These are phyloP conservation scores for Cyphomyrus plagiostoma DNA, from an alignment of 2,113 vertebrate species.

Conservation along the genomic window DNA sequence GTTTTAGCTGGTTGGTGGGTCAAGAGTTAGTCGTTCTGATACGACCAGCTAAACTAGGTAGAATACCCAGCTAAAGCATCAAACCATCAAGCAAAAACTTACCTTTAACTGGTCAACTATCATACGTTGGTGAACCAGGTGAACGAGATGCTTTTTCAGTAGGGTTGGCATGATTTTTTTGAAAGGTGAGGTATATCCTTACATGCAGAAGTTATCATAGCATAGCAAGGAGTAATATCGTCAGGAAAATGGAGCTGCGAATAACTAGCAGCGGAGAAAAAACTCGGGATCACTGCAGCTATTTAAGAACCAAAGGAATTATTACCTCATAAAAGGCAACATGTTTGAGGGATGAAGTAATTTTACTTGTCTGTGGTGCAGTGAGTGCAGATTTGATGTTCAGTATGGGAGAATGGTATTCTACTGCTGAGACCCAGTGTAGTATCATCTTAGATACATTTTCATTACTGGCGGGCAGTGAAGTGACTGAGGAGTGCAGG, in stretches of 20 bases:
- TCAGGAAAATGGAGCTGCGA: not conserved
- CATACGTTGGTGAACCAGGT: not conserved
- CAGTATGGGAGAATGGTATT: not conserved
- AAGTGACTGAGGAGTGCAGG: not conserved
- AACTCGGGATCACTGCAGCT: not conserved
- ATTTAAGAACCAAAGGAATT: conserved; percentile 6
- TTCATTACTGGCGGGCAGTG: not conserved
- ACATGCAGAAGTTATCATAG: not conserved
- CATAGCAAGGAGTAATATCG: not conserved
- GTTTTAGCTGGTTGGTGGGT: not conserved
- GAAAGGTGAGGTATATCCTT: not conserved
- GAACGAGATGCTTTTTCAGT: not conserved
- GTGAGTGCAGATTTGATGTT: not conserved
- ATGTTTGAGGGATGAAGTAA: not conserved
- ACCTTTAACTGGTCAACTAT: not conserved
- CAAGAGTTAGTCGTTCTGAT: not conserved
- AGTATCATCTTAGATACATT: not conserved
- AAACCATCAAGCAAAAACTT: not conserved
- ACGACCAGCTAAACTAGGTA: not conserved
- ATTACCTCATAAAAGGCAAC: not conserved
- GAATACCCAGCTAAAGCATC: not conserved
- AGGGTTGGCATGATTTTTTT: not conserved
- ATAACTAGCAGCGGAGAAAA: not conserved
- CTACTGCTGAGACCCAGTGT: not conserved
- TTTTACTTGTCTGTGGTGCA: not conserved